phyloP scores from a whole-genome alignment of 2,888 invertebrate genomes.

The Acanthoscelides obtectus region DNA sequence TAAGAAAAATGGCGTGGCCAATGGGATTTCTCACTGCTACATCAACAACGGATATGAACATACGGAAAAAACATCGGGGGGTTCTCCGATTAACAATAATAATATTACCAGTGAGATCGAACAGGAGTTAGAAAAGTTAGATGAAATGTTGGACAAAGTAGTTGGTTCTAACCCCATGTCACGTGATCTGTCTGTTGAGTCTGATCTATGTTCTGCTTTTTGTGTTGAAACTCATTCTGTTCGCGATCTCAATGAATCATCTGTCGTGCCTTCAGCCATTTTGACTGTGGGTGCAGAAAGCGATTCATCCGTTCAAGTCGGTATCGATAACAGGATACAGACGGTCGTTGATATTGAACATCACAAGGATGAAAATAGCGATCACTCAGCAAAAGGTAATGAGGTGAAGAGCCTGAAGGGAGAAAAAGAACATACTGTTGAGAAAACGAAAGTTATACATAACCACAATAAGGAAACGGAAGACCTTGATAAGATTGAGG shows the following conservation, averaged over 20 bases:
- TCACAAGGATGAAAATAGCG: not conserved
- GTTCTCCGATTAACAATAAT: not conserved
- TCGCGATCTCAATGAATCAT: not conserved
- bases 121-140: constrained; percentile 26
- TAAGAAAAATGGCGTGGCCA: constrained; percentile 10
- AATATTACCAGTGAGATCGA: constrained; percentile 13
- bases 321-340: not conserved
- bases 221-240: not conserved
- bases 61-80: constrained; percentile 1
- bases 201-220: not conserved
- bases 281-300: not conserved
- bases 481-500: constrained; percentile 17
- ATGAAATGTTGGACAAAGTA: constrained; percentile 28
- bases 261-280: not conserved
- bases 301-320: not conserved
- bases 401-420: not conserved
- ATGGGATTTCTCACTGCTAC: constrained; percentile 8
- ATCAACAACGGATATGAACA: constrained; percentile 13
- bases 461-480: not conserved
- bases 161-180: not conserved
- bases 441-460: not conserved
- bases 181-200: not conserved
- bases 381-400: not conserved
- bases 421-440: not conserved
- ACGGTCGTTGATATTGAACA: not conserved